A percentile compares a stretch with the other conserved stretches of the same genome.
Conservation (phyloP, 1,140 invertebrate genomes). For the Tetramorium parvispinum region DNA sequence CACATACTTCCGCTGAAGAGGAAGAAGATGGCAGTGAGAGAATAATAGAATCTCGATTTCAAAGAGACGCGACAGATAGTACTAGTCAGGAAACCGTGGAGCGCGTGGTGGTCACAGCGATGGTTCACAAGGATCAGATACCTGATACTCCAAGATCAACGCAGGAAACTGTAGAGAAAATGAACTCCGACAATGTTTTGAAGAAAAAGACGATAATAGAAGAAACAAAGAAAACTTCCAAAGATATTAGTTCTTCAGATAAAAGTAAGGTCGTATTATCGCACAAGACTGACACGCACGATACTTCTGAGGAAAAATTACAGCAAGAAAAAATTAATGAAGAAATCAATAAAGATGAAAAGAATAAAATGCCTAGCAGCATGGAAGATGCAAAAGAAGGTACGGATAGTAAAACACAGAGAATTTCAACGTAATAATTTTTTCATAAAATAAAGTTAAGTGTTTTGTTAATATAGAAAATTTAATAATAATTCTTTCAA, state of each 20-base stretch:
- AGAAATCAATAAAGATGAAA: slow-evolving; percentile 62
- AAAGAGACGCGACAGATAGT: slow-evolving; percentile 79
- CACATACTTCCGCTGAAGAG: slow-evolving; percentile 27
- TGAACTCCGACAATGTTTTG: slow-evolving; percentile 39
- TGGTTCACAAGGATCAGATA: slow-evolving; percentile 81
- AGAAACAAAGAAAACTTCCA: slow-evolving; percentile 59
- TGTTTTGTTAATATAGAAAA: not conserved
- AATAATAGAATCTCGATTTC: slow-evolving; percentile 64
- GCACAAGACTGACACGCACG: slow-evolving; percentile 76
- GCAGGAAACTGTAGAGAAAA: slow-evolving; percentile 43
- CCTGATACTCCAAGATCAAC: slow-evolving; percentile 76
- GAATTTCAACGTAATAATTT: slow-evolving; percentile 47
- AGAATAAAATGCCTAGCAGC: not conserved
- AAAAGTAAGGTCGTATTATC: slow-evolving; percentile 77
- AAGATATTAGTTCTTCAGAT: slow-evolving; percentile 47
- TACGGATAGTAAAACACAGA: slow-evolving; percentile 10
- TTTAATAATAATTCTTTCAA: not conserved
- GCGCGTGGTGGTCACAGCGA: slow-evolving; percentile 79
- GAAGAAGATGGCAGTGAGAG: slow-evolving; percentile 10
- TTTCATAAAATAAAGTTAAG: slow-evolving; percentile 51
- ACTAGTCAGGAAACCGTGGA: slow-evolving; percentile 83
- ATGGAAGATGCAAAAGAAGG: not conserved
- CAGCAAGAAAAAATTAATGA: slow-evolving; percentile 82
- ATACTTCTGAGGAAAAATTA: slow-evolving; percentile 77
- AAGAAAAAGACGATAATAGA: slow-evolving; percentile 64